phyloP scores from a whole-genome alignment of 2,888 invertebrate genomes.

The Holacanthella duospinosa region DNA sequence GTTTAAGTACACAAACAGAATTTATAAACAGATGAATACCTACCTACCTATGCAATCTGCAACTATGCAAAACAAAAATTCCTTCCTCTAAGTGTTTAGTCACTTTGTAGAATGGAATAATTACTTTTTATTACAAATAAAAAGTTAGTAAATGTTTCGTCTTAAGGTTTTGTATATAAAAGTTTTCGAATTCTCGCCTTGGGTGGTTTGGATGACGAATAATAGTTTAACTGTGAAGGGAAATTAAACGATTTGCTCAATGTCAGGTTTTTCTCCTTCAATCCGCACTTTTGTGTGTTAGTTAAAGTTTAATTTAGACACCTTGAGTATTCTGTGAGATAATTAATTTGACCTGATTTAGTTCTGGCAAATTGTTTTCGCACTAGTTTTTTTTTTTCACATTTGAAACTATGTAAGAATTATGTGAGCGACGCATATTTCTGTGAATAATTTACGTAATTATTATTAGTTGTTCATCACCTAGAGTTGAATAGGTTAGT shows the following conservation, averaged over 20 bases:
- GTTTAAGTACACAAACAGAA: no score
- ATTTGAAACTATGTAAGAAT: not conserved
- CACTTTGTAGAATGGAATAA: no score
- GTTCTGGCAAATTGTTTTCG: not conserved
- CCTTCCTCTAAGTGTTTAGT: no score
- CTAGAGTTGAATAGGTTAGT: no score
- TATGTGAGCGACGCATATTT: no score
- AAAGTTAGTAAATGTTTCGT: no score
- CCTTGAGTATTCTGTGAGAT: not conserved
- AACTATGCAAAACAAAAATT: no score
- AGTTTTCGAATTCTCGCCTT: not conserved
- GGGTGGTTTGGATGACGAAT: not conserved
- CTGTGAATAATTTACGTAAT: no score
- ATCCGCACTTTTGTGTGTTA: not conserved
- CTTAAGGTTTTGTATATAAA: not conserved
- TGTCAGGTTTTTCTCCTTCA: not conserved
- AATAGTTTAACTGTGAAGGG: not conserved
- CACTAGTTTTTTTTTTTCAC: not conserved
- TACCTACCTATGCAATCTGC: no score
- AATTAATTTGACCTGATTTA: conserved; percentile 4
- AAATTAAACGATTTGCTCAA: not conserved
- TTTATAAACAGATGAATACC: no score
- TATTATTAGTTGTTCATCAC: no score
- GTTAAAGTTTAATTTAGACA: not conserved
- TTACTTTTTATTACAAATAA: no score